Percentiles rank a stretch among this genome's conserved stretches.
Conservation (phyloP, 2,888 invertebrate species). For the Parapristionchus giblindavisi region DNA sequence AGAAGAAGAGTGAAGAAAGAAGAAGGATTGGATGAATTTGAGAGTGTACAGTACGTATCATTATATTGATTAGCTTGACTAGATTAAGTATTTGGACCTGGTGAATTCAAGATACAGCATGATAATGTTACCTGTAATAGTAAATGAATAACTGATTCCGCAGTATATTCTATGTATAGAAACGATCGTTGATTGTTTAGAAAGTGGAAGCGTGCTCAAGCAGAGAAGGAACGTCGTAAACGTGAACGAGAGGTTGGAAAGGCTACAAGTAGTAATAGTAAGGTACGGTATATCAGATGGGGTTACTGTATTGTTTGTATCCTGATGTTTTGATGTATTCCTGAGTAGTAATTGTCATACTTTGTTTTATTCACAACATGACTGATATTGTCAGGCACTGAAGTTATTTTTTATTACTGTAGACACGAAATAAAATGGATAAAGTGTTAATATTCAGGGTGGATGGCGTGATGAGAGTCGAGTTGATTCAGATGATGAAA, state of each 20-base stretch:
- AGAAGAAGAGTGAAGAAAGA: conserved; percentile 41
- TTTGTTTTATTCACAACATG: no score
- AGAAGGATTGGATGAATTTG: conserved; percentile 42
- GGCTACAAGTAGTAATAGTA: conserved; percentile 16
- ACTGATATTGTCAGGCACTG: no score
- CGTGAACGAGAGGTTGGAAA: conserved; percentile 39
- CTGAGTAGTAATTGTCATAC: no score
- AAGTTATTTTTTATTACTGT: no score
- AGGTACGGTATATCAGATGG: neutral
- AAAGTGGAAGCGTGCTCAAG: conserved; percentile 49
- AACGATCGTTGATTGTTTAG: neutral
- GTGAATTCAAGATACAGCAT: neutral
- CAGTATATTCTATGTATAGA: neutral
- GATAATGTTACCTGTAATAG: neutral
- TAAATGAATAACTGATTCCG: neutral
- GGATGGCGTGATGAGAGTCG: conserved; percentile 23
- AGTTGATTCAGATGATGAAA: conserved; percentile 55
- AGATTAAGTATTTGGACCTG: no score
- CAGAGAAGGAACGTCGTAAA: conserved; percentile 45
- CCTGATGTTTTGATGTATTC: neutral
- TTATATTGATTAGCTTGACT: no score
- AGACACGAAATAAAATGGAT: no score
- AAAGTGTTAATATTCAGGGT: conserved; percentile 2
- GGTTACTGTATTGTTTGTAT: neutral
- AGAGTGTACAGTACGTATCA: conserved; percentile 29